Evolutionary conservation across 2,113 vertebrate genomes (phyloP).

Genomic region (Chloebia gouldiae): DNA sequence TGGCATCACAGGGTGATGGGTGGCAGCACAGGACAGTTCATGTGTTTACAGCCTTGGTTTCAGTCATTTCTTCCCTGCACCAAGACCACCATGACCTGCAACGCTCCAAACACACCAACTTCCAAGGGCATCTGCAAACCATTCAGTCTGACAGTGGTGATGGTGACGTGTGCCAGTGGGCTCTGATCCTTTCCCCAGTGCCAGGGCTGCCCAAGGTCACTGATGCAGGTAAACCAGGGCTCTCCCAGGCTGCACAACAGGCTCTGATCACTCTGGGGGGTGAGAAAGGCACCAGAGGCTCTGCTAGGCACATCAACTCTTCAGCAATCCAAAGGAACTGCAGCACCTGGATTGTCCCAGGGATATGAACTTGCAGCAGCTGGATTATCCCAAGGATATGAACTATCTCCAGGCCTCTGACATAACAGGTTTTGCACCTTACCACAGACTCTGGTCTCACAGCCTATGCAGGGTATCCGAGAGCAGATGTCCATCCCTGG

Average conservation of each 20-base stretch:
- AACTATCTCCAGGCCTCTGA: neutral
- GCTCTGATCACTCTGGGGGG: neutral
- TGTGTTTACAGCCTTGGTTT: neutral
- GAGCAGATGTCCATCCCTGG: neutral
- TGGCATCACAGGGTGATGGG: too few relatives aligned
- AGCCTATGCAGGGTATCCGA: neutral
- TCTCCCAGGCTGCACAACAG: neutral
- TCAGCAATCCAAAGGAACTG: neutral
- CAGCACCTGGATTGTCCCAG: neutral
- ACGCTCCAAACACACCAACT: neutral
- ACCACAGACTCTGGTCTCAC: neutral
- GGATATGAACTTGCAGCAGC: neutral
- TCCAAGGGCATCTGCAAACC: neutral
- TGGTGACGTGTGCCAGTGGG: neutral
- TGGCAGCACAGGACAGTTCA: neutral
- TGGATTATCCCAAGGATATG: neutral
- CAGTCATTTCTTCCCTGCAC: neutral
- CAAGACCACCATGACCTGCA: neutral
- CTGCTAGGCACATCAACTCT: neutral
- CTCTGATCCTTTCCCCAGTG: neutral
- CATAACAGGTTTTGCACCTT: neutral
- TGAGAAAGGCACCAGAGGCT: neutral
- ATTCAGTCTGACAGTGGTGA: neutral
- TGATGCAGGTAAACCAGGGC: accelerated
- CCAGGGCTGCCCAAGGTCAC: neutral